phyloP scores from a whole-genome alignment of 2,888 invertebrate species.

The Archips xylosteana region DNA sequence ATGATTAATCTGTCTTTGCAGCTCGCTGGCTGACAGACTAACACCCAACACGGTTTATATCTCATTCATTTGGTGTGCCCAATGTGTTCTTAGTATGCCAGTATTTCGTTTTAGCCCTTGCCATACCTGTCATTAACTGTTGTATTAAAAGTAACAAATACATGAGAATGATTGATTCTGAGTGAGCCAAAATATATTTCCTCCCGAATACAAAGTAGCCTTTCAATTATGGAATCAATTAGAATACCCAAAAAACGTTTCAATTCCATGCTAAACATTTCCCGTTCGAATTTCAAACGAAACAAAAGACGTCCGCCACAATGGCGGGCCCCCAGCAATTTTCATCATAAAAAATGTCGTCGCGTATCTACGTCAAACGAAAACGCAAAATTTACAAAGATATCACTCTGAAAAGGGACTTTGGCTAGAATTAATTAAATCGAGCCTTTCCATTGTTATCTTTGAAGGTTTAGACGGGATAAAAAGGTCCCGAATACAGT shows the following conservation, averaged over 20 bases:
- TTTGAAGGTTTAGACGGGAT: conserved; percentile 26
- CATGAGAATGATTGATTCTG: neutral
- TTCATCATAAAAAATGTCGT: conserved; percentile 46
- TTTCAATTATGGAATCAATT: conserved; percentile 30
- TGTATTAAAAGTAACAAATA: too few species aligned
- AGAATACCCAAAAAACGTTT: conserved; percentile 31
- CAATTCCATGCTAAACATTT: conserved; percentile 32
- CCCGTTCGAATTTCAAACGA: conserved; percentile 40
- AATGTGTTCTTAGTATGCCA: too few species aligned
- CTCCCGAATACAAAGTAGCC: neutral
- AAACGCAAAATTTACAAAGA: conserved; percentile 38
- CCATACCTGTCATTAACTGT: too few species aligned
- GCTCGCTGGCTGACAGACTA: too few species aligned
- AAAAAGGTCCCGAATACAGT: conserved; percentile 33
- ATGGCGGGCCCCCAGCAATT: conserved; percentile 45
- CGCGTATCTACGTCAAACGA: conserved; percentile 43
- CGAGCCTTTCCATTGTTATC: conserved; percentile 36
- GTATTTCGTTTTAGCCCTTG: too few species aligned
- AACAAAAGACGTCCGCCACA: conserved; percentile 45
- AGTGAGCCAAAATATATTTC: neutral
- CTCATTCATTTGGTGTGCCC: too few species aligned
- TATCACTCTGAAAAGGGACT: conserved; percentile 35
- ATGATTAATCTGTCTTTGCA: too few species aligned
- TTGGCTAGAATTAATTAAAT: conserved; percentile 39
- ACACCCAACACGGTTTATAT: too few species aligned